phyloP scores from a whole-genome alignment of 1,140 invertebrate species.

The Bombus pyrosoma region DNA sequence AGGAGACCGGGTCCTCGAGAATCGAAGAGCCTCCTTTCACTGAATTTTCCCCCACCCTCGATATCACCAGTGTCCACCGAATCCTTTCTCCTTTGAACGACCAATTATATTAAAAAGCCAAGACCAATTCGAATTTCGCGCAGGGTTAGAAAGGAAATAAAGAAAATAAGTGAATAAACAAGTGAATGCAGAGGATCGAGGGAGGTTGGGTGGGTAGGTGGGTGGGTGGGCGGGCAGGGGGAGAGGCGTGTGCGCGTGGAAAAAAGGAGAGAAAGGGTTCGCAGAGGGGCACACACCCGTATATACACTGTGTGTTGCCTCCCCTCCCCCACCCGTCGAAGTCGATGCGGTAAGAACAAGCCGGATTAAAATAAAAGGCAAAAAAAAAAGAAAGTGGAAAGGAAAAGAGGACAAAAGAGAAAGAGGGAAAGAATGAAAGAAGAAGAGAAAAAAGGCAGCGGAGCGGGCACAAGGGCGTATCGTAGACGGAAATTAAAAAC shows the following conservation, averaged over 20 bases:
- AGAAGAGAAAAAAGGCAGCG: neutral
- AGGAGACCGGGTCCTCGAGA: slow-evolving; percentile 22
- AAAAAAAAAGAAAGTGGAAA: neutral
- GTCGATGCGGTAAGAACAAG: slow-evolving; percentile 4
- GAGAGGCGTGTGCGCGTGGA: neutral
- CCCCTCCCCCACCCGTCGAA: neutral
- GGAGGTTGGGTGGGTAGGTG: neutral
- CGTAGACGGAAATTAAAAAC: slow-evolving; percentile 47
- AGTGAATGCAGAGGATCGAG: neutral
- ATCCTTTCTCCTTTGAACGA: slow-evolving; percentile 12
- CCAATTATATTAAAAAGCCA: neutral
- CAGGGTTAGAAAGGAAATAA: neutral
- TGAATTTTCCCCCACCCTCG: neutral
- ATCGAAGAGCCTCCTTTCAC: slow-evolving; percentile 25
- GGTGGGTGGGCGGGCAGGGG: neutral
- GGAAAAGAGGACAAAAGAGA: neutral
- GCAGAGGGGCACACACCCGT: slow-evolving; percentile 17
- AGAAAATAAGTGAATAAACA: neutral
- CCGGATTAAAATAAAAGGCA: slow-evolving; percentile 18
- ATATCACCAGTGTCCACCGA: neutral
- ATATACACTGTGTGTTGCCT: neutral
- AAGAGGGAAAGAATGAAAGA: neutral
- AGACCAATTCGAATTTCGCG: slow-evolving; percentile 1
- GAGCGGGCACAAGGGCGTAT: slow-evolving; percentile 19
- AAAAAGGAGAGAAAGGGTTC: neutral